Base-by-base conservation (phyloP, 2,797 vertebrate species). In the Percopsis omiscomaycus region DNA sequence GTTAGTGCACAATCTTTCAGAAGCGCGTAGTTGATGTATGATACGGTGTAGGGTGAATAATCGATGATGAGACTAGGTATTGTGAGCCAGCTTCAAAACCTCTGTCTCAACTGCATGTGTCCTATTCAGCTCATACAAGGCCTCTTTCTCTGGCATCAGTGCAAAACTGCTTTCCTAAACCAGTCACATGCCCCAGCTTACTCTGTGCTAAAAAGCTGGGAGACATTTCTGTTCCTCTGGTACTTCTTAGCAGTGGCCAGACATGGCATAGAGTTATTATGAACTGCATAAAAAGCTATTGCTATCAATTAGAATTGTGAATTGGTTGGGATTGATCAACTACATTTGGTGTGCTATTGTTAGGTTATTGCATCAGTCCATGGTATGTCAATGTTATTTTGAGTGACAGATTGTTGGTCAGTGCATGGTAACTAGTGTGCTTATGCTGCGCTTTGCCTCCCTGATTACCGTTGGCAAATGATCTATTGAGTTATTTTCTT, bases 141-240 rank as follows among this genome's bases (percentile, higher is more conserved):
- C 13, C 22, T 49, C 56, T 15, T 50, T 62, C 22, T 51, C 62
- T 64, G 54, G 15, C 51, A 22, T 32, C 5, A 10, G 30, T 70
- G 45, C 6, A 61, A 45, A 63, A 13, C 45, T 27, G 48, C 28
- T 37, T 74, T 30, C 30, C 46, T 68, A 65, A 82, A 68, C 64
- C 8, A 53, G 75, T 90, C 88, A 89, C 83, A 88, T 80, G 88
- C 71, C 50, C 52, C 69, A 59, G 84, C 84, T 90, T 85, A 86
- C 63, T 62, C 15, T 71, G 8, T 53, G 55, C 62, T 51, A 47
- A 74, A 50, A 30, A 59, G 63, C 15, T 14, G 37, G 50, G 60
- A 15, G 46, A 10, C 12, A 30, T 12, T 50, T 14, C 59, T 42
- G 37, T 11, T 46, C 12, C 13, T 59, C 11, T 29, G 61, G 77